Evolutionary conservation across 2,888 invertebrate species (phyloP).

Genomic region (Pheosia tremula): DNA sequence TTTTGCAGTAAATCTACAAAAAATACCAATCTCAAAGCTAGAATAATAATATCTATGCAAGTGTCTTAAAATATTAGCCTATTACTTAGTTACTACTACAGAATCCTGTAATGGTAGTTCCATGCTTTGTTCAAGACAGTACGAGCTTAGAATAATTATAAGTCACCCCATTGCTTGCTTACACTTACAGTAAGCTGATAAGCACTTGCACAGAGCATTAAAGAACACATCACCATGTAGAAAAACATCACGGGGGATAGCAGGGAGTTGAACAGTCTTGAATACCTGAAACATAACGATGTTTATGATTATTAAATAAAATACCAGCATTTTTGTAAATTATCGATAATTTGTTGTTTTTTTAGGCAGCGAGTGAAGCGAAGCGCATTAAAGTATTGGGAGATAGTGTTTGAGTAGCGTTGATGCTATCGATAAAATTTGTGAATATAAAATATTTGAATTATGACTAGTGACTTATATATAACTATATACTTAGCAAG

Average conservation of each 20-base stretch:
- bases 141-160: no score
- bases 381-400: conserved; percentile 14
- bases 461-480: background rate
- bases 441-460: background rate
- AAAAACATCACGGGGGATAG: conserved; percentile 75
- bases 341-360: conserved; percentile 28
- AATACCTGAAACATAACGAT: conserved; percentile 52
- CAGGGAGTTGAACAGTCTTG: conserved; percentile 65
- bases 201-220: conserved; percentile 72
- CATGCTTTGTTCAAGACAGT: no score
- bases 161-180: background rate
- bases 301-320: background rate
- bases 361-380: conserved; percentile 18
- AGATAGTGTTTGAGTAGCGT: conserved; percentile 27
- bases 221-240: conserved; percentile 68
- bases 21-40: no score
- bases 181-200: conserved; percentile 68
- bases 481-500: conserved; percentile 2
- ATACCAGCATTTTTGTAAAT: conserved; percentile 7
- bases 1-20: background rate
- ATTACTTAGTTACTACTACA: no score
- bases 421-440: conserved; percentile 33
- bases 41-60: no score
- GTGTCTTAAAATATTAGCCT: no score
- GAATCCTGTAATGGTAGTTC: no score